Evolutionary conservation across 2,888 invertebrate genomes (phyloP), one percentile per base, ranked within the genome.

Genomic region (Allophyes oxyacanthae): DNA sequence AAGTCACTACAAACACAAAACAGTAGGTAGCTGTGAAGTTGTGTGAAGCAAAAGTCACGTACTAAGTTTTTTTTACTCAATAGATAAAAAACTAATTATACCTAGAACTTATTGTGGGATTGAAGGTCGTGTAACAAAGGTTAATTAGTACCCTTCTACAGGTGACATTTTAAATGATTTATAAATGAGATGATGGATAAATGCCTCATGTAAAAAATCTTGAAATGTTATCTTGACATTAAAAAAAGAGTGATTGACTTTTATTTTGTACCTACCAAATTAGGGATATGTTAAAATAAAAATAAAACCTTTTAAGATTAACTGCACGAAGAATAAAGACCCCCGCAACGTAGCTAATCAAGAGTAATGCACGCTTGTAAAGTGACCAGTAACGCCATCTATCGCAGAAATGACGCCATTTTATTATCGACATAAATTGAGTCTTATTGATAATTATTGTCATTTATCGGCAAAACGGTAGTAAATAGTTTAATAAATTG

Each of bases 31-130:
- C n/a, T n/a, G n/a, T 33, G 25, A 13, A n/a, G 5, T 14, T 34
- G n/a, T n/a, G n/a, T n/a, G n/a, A 20, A 40, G 30, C 50, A 28
- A 34, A n/a, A 57, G 28, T 51, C 43, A 40, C 28, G 51, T 46
- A 11, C n/a, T n/a, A n/a, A n/a, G n/a, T n/a, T n/a, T n/a, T n/a
- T n/a, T 7, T 40, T 3, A 14, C 32, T 41, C 14, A 33, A 40
- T 13, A 44, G n/a, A 28, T 48, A 46, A 34, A 8, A n/a, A 42
- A 46, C 42, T 10, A 46, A 42, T 38, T 10, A 37, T 15, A 45
- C 9, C 33, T 30, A 20, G 6, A 44, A 33, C 10, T n/a, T 20
- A n/a, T 44, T 33, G 1, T 33, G 11, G 1, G 3, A n/a, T 4
- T 44, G 43, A 44, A 44, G 43, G 43, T 33, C 14, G 20, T 8